phyloP scores from a whole-genome alignment of 1,140 invertebrate species.

The Procambarus virginalis region DNA sequence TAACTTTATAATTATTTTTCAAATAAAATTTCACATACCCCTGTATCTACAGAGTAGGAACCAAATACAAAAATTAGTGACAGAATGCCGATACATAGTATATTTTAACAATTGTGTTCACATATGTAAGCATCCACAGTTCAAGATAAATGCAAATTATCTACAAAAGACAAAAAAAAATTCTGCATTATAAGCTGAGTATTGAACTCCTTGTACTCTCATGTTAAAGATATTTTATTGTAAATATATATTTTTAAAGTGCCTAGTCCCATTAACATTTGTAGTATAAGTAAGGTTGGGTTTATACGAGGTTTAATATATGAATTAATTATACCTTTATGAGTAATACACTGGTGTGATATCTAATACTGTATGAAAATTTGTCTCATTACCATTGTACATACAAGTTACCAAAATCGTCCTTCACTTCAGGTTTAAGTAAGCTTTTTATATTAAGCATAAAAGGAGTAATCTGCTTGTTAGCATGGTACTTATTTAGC shows the following conservation, averaged over 20 bases:
- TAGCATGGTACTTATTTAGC: not conserved
- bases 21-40: not conserved
- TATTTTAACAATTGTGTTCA: not conserved
- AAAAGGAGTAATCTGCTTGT: not conserved
- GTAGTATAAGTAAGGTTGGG: constrained; percentile 40
- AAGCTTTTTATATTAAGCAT: constrained; percentile 7
- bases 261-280: constrained; percentile 48
- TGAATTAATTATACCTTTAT: constrained; percentile 10
- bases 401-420: constrained; percentile 21
- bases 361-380: constrained; percentile 20
- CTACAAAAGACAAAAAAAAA: not conserved
- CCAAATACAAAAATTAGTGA: not conserved
- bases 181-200: not conserved
- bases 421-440: constrained; percentile 20
- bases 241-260: constrained; percentile 63
- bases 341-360: constrained; percentile 43
- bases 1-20: not conserved
- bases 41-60: not conserved
- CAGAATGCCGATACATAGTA: not conserved
- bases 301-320: constrained; percentile 34
- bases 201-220: not conserved
- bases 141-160: not conserved
- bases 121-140: not conserved
- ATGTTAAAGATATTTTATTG: constrained; percentile 43
- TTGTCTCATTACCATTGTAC: constrained; percentile 6